Evolutionary conservation across 2,113 vertebrate genomes (phyloP), one percentile per base, ranked within the genome.

Genomic region (Stegostoma tigrinum): DNA sequence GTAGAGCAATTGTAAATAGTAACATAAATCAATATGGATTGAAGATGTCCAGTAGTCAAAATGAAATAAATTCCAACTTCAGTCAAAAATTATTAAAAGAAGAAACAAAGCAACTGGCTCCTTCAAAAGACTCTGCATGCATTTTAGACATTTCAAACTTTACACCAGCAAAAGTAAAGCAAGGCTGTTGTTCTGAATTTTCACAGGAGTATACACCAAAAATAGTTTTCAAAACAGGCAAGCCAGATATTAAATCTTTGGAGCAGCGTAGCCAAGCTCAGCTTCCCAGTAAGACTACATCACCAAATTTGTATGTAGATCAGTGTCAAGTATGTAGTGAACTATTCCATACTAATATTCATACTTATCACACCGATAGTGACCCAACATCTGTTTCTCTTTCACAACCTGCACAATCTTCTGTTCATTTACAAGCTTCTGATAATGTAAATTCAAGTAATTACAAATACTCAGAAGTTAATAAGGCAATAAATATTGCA

Each of bases 61-160:
- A 95, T 95, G 94, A 95, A 95, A 72, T 48, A 19, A 95, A 52
- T 95, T 24, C 45, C 24, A 95, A 95, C 94, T 95, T 45, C 67
- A 95, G 24, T 75, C 94, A 95, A 70, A 75, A 72, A 72, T 0
- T 48, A 34, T 90, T 61, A 30, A 95, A 70, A 72, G 94, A 95
- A 95, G 68, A 72, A 95, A 95, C 68, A 95, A 95, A 75, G 24
- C 67, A 95, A 72, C 12, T 30, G 15, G 17, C 52, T 95, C 42
- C 94, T 72, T 75, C 68, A 95, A 95, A 95, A 95, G 94, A 95
- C 42, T 72, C 94, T 17, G 27, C 42, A 0, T 72, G 94, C 15
- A 95, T 95, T 95, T 95, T 95, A 72, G 94, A 95, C 17, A 95
- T 95, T 95, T 95, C 94, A 95, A 95, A 72, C 45, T 95, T 95